Evolutionary conservation across 2,113 vertebrate species (phyloP).

Genomic region (Pituophis catenifer): DNA sequence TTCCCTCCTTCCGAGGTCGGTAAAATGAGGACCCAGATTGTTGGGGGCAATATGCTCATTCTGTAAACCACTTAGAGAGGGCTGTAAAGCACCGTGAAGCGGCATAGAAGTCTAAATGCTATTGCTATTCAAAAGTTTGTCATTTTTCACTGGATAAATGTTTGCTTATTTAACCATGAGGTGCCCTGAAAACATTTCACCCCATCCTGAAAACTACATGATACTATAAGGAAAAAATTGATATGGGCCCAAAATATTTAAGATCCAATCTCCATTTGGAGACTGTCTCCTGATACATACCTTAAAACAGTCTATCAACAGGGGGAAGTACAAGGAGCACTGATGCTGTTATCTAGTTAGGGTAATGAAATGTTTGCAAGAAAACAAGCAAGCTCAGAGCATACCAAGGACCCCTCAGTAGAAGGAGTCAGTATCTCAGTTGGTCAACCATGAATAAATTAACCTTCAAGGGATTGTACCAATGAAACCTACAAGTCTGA

Average conservation of each 20-base stretch:
- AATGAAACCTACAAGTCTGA: neutral
- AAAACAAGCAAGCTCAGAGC: too few relatives aligned
- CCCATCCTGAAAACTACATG: neutral
- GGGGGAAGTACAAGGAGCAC: neutral
- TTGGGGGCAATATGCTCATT: too few relatives aligned
- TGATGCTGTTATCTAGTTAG: too few relatives aligned
- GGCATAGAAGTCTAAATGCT: too few relatives aligned
- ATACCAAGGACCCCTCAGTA: too few relatives aligned
- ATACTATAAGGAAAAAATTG: neutral
- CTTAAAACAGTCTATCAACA: neutral
- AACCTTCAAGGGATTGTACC: neutral
- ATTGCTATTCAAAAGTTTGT: too few relatives aligned
- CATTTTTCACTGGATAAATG: neutral
- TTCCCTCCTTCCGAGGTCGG: too few relatives aligned
- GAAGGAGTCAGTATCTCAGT: neutral
- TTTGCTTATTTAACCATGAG: neutral
- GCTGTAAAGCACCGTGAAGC: too few relatives aligned
- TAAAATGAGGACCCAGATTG: too few relatives aligned
- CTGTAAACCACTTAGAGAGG: too few relatives aligned
- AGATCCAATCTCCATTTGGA: too few relatives aligned
- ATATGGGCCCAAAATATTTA: neutral
- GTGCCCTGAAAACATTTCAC: neutral
- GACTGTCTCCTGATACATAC: neutral
- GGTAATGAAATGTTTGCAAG: too few relatives aligned
- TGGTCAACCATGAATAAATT: neutral